Evolutionary conservation across 2,113 vertebrate genomes (phyloP).

Genomic region (Vidua chalybeata): DNA sequence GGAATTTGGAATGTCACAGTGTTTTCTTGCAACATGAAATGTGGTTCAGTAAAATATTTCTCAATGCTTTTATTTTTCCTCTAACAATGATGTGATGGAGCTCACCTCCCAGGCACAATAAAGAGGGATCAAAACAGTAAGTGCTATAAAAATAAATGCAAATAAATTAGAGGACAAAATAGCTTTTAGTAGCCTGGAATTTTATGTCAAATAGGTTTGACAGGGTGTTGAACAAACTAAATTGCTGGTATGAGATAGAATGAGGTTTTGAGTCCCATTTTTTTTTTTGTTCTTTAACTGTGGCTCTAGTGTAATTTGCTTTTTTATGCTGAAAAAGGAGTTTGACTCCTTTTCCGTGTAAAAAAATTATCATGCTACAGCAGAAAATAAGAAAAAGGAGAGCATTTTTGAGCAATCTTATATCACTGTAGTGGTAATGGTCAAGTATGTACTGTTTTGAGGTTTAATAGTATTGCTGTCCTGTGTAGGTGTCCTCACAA

Average conservation of each 20-base stretch:
- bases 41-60: neutral
- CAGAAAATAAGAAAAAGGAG: neutral
- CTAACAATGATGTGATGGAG: neutral
- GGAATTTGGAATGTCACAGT: neutral
- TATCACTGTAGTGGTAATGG: neutral
- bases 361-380: neutral
- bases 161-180: neutral
- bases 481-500: neutral
- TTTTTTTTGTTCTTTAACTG: constrained; percentile 27
- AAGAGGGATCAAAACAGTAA: constrained; percentile 12
- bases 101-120: neutral
- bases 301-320: constrained; percentile 28
- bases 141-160: neutral
- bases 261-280: neutral
- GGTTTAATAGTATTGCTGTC: neutral
- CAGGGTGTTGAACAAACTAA: constrained; percentile 43
- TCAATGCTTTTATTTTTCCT: neutral
- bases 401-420: neutral
- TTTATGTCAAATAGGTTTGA: constrained; percentile 49
- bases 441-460: neutral
- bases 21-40: constrained; percentile 5
- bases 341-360: constrained; percentile 9
- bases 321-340: constrained; percentile 2
- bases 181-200: constrained; percentile 14
- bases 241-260: constrained; percentile 40